Percentiles rank a stretch among this genome's conserved stretches.
Conservation (phyloP, 1,140 invertebrate genomes). For the Drosophila baimaii region DNA sequence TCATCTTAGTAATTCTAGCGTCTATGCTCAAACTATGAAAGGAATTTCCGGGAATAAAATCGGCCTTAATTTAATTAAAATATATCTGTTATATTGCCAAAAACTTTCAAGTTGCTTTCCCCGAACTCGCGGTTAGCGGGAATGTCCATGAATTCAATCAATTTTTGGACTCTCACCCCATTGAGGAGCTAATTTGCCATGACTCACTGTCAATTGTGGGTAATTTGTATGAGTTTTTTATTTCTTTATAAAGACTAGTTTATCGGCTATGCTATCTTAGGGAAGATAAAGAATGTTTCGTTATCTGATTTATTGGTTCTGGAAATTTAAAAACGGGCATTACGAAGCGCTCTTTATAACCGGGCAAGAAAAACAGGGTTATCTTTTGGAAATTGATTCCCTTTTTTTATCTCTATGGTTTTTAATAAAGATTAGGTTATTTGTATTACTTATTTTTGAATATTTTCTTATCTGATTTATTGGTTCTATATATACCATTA, state of each 20-base stretch:
- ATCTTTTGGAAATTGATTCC: conserved; percentile 14
- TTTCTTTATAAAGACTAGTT: conserved; percentile 28
- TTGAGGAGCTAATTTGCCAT: conserved; percentile 17
- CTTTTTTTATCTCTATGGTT: conserved; percentile 13
- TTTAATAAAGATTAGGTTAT: conserved; percentile 21
- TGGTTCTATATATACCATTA: neutral
- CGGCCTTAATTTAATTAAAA: neutral
- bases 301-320: conserved; percentile 43
- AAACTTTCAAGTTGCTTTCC: conserved; percentile 8
- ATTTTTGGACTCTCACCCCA: conserved; percentile 10
- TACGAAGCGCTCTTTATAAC: conserved; percentile 9
- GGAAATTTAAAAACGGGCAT: conserved; percentile 13
- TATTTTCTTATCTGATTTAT: conserved; percentile 39
- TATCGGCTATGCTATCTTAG: conserved; percentile 23
- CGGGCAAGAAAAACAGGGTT: neutral
- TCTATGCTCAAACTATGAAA: too few species aligned
- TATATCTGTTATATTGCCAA: conserved; percentile 1
- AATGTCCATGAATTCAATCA: conserved; percentile 11
- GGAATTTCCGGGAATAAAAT: neutral
- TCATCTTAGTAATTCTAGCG: too few species aligned
- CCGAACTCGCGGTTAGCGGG: conserved; percentile 11
- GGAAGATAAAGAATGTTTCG: conserved; percentile 23
- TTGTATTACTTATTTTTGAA: conserved; percentile 17
- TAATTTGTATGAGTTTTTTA: conserved; percentile 26
- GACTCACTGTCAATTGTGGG: conserved; percentile 27